Percentiles rank a stretch among this genome's conserved stretches.
These are phyloP conservation scores for Lontra canadensis DNA, from an alignment of 2,113 vertebrate species.

Conservation along the genomic window DNA sequence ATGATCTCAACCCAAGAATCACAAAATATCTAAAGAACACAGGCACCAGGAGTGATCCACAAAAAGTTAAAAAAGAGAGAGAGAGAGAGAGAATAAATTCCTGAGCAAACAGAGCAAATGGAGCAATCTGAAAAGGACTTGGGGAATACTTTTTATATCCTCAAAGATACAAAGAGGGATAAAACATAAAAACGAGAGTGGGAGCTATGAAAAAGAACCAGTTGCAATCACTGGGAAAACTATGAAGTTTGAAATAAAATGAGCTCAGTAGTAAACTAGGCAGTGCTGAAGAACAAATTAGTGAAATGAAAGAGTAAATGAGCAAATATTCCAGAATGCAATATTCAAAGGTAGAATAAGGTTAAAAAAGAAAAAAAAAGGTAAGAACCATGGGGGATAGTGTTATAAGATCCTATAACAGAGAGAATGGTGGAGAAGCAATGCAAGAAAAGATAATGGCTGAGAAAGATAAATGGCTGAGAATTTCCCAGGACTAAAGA, in stretches of 20 bases:
- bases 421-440: not conserved
- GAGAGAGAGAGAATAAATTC: not conserved
- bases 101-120: not conserved
- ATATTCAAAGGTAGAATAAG: not conserved
- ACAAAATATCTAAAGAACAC: not conserved
- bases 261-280: not conserved
- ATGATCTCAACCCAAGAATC: not conserved
- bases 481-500: not conserved
- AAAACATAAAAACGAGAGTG: not conserved
- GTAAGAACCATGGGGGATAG: not conserved
- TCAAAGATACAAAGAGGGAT: not conserved
- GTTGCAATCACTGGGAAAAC: not conserved
- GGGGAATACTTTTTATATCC: not conserved
- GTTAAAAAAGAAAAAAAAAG: not conserved
- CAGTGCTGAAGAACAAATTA: not conserved
- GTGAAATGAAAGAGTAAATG: not conserved
- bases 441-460: not conserved
- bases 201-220: not conserved
- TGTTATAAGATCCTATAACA: not conserved
- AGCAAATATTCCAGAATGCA: not conserved
- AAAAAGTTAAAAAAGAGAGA: not conserved
- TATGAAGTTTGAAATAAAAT: not conserved
- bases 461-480: not conserved
- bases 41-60: not conserved
- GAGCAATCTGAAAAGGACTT: not conserved